These are phyloP conservation scores for Teleiodes luculella DNA, from an alignment of 2,888 invertebrate genomes.

Conservation along the genomic window DNA sequence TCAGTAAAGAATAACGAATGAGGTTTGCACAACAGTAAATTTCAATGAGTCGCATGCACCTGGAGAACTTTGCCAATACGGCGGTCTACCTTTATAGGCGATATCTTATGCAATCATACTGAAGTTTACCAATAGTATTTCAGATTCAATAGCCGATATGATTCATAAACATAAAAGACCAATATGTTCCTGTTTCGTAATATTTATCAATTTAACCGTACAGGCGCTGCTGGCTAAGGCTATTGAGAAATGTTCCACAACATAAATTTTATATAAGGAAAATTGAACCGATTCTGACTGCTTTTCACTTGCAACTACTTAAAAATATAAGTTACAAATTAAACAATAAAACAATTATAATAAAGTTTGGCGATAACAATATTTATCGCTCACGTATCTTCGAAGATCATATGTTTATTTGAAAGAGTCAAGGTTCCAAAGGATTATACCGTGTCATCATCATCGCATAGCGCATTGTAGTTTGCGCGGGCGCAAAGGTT, in stretches of 20 bases:
- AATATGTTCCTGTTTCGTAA: conserved; percentile 9
- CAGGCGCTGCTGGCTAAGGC: neutral
- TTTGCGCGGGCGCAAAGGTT: conserved; percentile 42
- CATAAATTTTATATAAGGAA: too few species aligned
- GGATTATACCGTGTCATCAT: conserved; percentile 15
- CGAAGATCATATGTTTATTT: neutral
- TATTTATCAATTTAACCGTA: neutral
- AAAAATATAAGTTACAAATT: too few species aligned
- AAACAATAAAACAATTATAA: neutral
- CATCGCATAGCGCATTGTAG: conserved; percentile 4
- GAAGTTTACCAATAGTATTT: conserved; percentile 5
- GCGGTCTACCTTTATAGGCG: neutral
- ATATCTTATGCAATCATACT: conserved; percentile 6
- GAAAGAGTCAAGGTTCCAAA: neutral
- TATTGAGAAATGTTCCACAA: too few species aligned
- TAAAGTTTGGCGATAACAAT: neutral
- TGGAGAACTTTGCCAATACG: neutral
- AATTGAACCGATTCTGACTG: too few species aligned
- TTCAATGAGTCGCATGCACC: neutral
- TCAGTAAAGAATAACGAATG: neutral
- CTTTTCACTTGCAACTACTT: too few species aligned
- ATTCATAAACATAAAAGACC: conserved; percentile 4
- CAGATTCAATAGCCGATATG: conserved; percentile 8
- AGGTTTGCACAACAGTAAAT: conserved; percentile 4
- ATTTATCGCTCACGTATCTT: conserved; percentile 1